phyloP scores from a whole-genome alignment of 2,888 invertebrate species.

The Trilocha varians region DNA sequence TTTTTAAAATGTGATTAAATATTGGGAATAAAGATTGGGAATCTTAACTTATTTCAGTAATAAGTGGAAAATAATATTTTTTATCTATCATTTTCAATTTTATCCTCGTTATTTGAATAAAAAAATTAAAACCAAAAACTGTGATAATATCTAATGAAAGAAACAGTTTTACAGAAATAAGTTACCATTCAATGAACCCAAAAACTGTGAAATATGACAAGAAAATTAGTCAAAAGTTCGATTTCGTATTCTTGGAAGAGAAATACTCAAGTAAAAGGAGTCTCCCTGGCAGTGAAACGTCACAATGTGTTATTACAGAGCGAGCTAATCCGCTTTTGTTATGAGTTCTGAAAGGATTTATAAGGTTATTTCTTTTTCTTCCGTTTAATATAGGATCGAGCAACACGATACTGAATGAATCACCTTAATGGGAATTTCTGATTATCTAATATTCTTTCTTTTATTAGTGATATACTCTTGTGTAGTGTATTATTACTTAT shows the following conservation, averaged over 20 bases:
- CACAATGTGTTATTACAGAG: slow-evolving; percentile 48
- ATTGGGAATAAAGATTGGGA: too few species aligned
- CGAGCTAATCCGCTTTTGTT: slow-evolving; percentile 53
- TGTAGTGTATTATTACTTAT: too few species aligned
- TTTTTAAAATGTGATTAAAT: too few species aligned
- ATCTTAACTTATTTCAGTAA: too few species aligned
- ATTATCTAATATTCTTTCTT: background rate
- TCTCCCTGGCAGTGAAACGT: slow-evolving; percentile 29
- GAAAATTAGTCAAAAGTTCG: slow-evolving; percentile 30
- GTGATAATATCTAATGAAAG: too few species aligned
- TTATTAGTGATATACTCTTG: too few species aligned
- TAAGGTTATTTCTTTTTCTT: slow-evolving; percentile 33
- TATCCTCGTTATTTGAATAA: too few species aligned
- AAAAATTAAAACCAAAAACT: too few species aligned
- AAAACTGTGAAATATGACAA: slow-evolving; percentile 17
- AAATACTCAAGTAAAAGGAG: slow-evolving; percentile 35
- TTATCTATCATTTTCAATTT: too few species aligned
- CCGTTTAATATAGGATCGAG: background rate
- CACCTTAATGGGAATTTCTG: background rate
- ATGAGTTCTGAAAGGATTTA: slow-evolving; percentile 47
- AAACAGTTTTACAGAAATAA: too few species aligned
- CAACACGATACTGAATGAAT: background rate
- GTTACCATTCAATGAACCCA: too few species aligned
- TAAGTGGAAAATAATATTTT: too few species aligned
- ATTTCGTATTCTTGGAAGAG: slow-evolving; percentile 19